phyloP scores from a whole-genome alignment of 2,797 vertebrate genomes.

The Nyctalus aviator region DNA sequence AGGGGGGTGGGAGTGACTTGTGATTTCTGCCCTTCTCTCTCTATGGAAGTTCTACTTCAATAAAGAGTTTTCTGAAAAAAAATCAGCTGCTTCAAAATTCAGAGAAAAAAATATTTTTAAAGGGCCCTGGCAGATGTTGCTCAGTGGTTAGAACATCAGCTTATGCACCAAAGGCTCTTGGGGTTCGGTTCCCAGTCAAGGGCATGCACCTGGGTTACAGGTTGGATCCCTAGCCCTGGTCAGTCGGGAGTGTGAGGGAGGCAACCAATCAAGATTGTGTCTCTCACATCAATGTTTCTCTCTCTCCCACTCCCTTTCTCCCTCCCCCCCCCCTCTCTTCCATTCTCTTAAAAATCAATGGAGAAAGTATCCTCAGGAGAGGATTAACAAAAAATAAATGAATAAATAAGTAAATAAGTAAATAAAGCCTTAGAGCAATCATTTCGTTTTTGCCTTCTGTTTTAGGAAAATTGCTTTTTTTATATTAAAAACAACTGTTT shows the following conservation, averaged over 20 bases:
- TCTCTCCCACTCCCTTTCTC: neutral
- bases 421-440: neutral
- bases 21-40: neutral
- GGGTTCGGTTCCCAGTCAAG: neutral
- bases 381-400: neutral
- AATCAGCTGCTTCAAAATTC: neutral
- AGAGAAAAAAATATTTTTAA: neutral
- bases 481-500: neutral
- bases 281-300: too few species aligned
- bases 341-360: neutral
- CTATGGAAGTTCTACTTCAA: neutral
- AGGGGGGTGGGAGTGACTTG: fast-evolving
- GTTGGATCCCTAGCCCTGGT: neutral
- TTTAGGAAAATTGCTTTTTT: neutral
- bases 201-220: neutral
- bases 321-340: neutral
- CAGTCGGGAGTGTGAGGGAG: neutral
- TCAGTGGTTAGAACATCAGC: neutral
- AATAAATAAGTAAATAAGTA: neutral
- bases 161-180: neutral
- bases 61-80: neutral
- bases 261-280: neutral
- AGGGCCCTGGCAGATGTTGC: neutral
- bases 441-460: neutral
- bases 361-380: neutral